phyloP scores from a whole-genome alignment of 2,888 invertebrate species.

The Eupithecia exiguata region DNA sequence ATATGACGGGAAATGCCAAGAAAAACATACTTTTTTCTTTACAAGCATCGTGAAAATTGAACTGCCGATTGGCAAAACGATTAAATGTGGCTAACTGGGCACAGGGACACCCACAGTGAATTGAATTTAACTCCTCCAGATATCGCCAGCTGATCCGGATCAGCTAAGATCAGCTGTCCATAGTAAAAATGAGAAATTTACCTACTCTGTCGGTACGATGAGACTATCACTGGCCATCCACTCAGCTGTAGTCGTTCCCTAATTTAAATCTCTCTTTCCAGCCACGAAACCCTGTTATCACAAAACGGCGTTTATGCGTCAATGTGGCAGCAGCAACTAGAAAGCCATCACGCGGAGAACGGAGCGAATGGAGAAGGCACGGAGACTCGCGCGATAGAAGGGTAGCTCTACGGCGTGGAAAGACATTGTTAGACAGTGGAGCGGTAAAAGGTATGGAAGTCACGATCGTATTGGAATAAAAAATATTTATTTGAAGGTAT shows the following conservation, averaged over 20 bases:
- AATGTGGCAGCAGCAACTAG: constrained; percentile 97
- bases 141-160: too few relatives aligned
- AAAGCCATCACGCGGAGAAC: constrained; percentile 75
- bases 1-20: too few relatives aligned
- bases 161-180: too few relatives aligned
- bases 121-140: too few relatives aligned
- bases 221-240: too few relatives aligned
- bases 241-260: background rate
- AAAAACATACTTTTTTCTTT: too few relatives aligned
- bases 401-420: background rate
- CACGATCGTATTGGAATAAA: background rate
- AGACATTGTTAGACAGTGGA: background rate
- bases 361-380: constrained; percentile 45
- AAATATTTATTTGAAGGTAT: background rate
- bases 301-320: constrained; percentile 90
- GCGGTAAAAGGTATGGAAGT: background rate
- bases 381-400: constrained; percentile 44
- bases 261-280: constrained; percentile 64
- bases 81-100: too few relatives aligned
- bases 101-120: too few relatives aligned
- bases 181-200: too few relatives aligned
- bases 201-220: too few relatives aligned
- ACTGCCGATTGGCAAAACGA: too few relatives aligned
- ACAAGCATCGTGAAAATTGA: too few relatives aligned
- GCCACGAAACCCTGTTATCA: constrained; percentile 88